Base-by-base conservation (phyloP, 2,888 invertebrate genomes). In the Caenorhabditis plicata region DNA sequence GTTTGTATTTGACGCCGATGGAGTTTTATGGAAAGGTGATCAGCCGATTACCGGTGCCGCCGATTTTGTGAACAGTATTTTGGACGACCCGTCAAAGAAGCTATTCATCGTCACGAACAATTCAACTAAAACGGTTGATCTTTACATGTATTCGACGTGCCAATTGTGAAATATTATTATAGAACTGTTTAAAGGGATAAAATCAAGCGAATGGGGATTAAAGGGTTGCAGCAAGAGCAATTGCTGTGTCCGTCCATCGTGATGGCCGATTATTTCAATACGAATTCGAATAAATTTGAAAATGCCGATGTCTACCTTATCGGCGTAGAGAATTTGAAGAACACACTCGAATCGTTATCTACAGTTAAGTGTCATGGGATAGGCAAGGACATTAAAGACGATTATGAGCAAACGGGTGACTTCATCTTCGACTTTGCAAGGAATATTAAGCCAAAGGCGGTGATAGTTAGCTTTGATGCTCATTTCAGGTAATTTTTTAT, bases 401-500 rank as follows among this genome's bases (percentile, higher is more conserved):
- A 60, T 25, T 64, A 64, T 31, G n/a, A n/a, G n/a, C 62, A 60
- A 2, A 45, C 54, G 0, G 51, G 38, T 8, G 66, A 67, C 38
- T 62, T 67, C 27, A 41, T 66, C 5, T 38, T 54, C 42, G 57
- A 60, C 26, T 33, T 62, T n/a, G 50, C 65, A 43, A 47, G 76
- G 23, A 56, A 62, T 20, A 39, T 45, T 13, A 40, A 44, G 7
- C 56, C 95, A 13, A 90, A 90, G 0, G 95, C 94, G 38, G 96
- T 96, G 0, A 86, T 95, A 23, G 90, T 94, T 25, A 94, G 93
- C 1, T 94, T 92, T 81, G 96, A 98, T 83, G 88, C 89, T 57
- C 88, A 93, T 81, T 87, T 66, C 33, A 57, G 56, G 56, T 57
- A 13, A n/a, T 39, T 7, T 13, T 17, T n/a, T 13, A n/a, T n/a